Percentiles rank a stretch among this genome's conserved stretches.
These are phyloP conservation scores for Lasaia peninsularis DNA, from an alignment of 1,140 invertebrate genomes.

Conservation along the genomic window DNA sequence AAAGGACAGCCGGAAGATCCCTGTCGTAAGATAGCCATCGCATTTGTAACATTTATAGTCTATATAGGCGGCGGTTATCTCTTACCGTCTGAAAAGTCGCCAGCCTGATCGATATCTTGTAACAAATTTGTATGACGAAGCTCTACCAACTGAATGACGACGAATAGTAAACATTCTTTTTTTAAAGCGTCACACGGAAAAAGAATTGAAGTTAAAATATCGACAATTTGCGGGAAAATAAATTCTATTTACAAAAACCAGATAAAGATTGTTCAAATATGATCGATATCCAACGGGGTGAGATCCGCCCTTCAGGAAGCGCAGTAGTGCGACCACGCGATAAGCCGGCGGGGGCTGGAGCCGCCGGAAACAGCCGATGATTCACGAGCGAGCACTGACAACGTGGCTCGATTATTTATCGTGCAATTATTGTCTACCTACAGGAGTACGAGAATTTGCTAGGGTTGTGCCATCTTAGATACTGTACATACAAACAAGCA, in stretches of 20 bases:
- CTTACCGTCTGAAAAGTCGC: too few relatives aligned
- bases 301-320: slow-evolving; percentile 18
- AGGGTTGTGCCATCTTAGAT: background rate
- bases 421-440: slow-evolving; percentile 28
- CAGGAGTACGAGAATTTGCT: background rate
- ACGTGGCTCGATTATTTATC: slow-evolving; percentile 27
- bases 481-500: too few relatives aligned
- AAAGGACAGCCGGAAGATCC: too few relatives aligned
- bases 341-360: slow-evolving; percentile 13
- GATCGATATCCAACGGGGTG: slow-evolving; percentile 24
- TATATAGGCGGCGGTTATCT: too few relatives aligned
- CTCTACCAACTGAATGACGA: too few relatives aligned
- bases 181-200: too few relatives aligned
- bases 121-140: too few relatives aligned
- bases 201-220: background rate
- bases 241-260: slow-evolving; percentile 1
- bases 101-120: too few relatives aligned
- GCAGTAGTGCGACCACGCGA: slow-evolving; percentile 12
- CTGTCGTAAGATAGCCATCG: too few relatives aligned
- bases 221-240: too few relatives aligned
- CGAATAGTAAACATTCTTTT: too few relatives aligned
- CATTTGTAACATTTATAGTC: too few relatives aligned
- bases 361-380: slow-evolving; percentile 31
- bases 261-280: slow-evolving; percentile 10
- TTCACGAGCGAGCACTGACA: slow-evolving; percentile 29